These are phyloP conservation scores for Periplaneta americana DNA, from an alignment of 1,140 invertebrate genomes.

Conservation along the genomic window DNA sequence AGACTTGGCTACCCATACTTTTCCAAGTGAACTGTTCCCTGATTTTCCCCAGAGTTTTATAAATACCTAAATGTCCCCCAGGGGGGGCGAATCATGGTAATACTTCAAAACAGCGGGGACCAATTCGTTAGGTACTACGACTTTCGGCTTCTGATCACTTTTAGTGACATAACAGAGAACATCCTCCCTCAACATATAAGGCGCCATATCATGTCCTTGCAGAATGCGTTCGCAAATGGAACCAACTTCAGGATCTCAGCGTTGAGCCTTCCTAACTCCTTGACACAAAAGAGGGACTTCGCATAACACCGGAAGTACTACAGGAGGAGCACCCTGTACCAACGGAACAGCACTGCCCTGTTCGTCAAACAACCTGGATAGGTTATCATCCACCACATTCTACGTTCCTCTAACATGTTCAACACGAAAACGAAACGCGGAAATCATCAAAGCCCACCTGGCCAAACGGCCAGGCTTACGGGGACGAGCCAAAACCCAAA, in stretches of 20 bases:
- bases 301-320: not conserved
- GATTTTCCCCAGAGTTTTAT: not conserved
- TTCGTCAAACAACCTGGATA: not conserved
- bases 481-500: not conserved
- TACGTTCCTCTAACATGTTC: not conserved
- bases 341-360: too few species aligned
- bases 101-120: not conserved
- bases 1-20: not conserved
- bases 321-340: not conserved
- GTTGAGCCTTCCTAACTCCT: not conserved
- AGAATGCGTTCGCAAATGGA: not conserved
- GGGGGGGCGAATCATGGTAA: not conserved
- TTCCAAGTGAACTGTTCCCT: not conserved
- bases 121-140: not conserved
- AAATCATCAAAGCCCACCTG: not conserved
- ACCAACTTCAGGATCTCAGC: not conserved
- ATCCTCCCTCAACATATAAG: not conserved
- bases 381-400: not conserved
- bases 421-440: not conserved
- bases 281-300: not conserved
- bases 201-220: not conserved
- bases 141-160: not conserved
- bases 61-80: not conserved
- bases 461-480: not conserved
- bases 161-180: not conserved